Evolutionary conservation across 1,140 invertebrate species (phyloP), one percentile per base, ranked within the genome.

Genomic region (Oscheius sp.): DNA sequence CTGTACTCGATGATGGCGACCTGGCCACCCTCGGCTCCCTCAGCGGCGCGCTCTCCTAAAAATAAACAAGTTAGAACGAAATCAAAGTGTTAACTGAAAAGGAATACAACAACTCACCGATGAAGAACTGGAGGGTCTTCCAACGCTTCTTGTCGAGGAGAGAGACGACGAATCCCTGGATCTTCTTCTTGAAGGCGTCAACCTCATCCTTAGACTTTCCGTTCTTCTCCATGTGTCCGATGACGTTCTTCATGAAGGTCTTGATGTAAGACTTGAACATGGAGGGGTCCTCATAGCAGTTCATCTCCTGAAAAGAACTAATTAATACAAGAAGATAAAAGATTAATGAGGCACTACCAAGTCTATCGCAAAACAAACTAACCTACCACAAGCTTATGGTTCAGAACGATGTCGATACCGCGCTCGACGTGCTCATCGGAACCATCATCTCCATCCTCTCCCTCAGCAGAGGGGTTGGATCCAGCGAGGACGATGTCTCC

Each of bases 181-280:
- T 90, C 76, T 95, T 93, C 84, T 95, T 96, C 90, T 95, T 94
- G 55, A 92, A 92, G 88, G 92, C 93, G 86, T 93, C 94, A 87
- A 94, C 91, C 84, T 95, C 95, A 15, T 89, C 91, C 86, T 95
- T 95, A 85, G 94, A 93, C 23, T 91, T 86, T 15, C 92, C 91
- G 71, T 94, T 91, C 88, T 94, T 90, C 79, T 76, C 80, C 84
- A 86, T 85, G 68, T 84, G 67, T 42, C 76, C 84, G 65, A 85
- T 85, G 76, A 70, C 78, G 68, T 77, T 92, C 87, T 96, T 96
- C 91, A 97, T 95, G 86, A 94, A 97, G 78, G 93, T 92, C 86
- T 97, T 97, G 77, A 97, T 89, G 86, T 97, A 96, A 61, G 88
- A 84, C 76, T 93, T 94, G 85, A 92, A 97, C 28, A 91, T 91